A percentile compares a stretch with the other conserved stretches of the same genome.
Evolutionary conservation across 2,113 vertebrate species (phyloP).

Genomic region (Aegypius monachus): DNA sequence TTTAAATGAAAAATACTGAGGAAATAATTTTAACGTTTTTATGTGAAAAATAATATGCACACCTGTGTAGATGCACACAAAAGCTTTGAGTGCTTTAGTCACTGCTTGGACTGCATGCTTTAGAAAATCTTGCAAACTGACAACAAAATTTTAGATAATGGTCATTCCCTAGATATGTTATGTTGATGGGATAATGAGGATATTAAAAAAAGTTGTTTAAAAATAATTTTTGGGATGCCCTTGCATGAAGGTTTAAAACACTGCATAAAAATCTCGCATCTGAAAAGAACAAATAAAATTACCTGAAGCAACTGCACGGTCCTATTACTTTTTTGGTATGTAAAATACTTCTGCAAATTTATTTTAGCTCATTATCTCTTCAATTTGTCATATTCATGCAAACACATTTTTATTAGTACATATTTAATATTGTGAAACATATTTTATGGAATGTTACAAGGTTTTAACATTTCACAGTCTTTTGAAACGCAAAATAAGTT

Average conservation of each 20-base stretch:
- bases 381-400: not conserved
- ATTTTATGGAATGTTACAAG: not conserved
- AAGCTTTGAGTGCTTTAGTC: not conserved
- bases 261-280: not conserved
- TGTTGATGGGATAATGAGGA: not conserved
- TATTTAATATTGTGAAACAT: not conserved
- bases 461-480: not conserved
- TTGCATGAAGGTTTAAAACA: not conserved
- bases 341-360: conserved; percentile 32
- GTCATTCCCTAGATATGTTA: not conserved
- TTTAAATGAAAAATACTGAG: not conserved
- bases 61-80: not conserved
- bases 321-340: conserved; percentile 37
- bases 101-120: not conserved
- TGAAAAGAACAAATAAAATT: conserved; percentile 32
- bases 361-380: conserved; percentile 41
- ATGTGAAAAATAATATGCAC: not conserved
- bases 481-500: not conserved
- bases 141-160: not conserved
- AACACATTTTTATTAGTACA: not conserved
- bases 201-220: not conserved
- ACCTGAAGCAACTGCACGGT: not conserved
- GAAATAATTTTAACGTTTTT: not conserved
- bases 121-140: not conserved
- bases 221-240: not conserved